Evolutionary conservation across 2,113 vertebrate genomes (phyloP).

Genomic region (Trogon surrucura): DNA sequence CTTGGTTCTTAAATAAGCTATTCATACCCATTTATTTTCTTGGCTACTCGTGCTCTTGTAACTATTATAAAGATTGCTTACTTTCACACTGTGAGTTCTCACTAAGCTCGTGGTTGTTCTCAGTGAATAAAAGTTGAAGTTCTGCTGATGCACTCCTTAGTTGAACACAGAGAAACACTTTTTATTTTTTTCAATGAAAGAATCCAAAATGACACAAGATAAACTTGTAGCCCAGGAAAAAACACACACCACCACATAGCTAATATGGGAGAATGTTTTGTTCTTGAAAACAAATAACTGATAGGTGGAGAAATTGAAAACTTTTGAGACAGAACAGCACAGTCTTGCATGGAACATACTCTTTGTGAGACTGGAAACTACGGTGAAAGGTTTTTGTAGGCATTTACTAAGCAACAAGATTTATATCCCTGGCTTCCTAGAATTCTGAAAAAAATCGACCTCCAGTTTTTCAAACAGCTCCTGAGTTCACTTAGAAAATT

Average conservation of each 20-base stretch:
- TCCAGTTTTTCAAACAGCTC: not conserved
- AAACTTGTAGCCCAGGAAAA: not conserved
- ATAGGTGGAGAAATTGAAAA: not conserved
- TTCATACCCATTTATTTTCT: constrained; percentile 36
- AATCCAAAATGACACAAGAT: not conserved
- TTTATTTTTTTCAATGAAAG: not conserved
- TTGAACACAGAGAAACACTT: not conserved
- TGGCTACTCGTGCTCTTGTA: not conserved
- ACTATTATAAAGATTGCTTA: constrained; percentile 25
- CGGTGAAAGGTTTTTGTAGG: not conserved
- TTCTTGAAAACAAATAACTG: not conserved
- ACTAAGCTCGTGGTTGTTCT: not conserved
- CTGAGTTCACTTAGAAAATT: not conserved
- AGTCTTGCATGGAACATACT: no score
- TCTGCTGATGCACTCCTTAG: not conserved
- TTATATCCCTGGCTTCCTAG: not conserved
- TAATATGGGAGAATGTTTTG: not conserved
- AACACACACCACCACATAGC: not conserved
- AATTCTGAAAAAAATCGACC: not conserved
- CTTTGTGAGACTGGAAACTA: not conserved
- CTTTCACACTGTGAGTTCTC: constrained; percentile 20
- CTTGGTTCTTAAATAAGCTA: constrained; percentile 36
- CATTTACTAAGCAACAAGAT: not conserved
- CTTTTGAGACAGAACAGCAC: not conserved
- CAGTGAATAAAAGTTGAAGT: not conserved